These are phyloP conservation scores for Setipinna tenuifilis DNA, from an alignment of 2,797 vertebrate species.

Conservation along the genomic window DNA sequence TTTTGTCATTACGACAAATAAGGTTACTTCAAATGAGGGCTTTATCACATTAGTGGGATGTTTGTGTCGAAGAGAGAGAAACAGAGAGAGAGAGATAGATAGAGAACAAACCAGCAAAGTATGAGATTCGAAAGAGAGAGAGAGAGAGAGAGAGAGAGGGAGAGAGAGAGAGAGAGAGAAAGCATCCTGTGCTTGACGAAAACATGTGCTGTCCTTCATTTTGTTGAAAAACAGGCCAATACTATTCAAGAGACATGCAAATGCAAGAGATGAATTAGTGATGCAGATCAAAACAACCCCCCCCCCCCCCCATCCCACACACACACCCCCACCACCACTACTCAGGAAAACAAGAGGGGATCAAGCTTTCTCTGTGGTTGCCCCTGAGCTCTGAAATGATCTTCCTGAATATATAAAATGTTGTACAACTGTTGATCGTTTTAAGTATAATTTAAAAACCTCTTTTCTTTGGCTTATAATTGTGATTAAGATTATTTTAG, in stretches of 20 bases:
- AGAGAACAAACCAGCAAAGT: neutral
- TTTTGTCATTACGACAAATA: neutral
- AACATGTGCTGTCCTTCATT: neutral
- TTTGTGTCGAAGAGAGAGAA: too few species aligned
- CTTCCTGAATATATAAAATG: too few species aligned
- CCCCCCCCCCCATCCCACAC: neutral
- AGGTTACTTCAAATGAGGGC: neutral
- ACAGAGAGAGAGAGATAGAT: too few species aligned
- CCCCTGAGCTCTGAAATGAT: too few species aligned
- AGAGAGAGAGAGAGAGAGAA: neutral
- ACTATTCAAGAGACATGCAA: neutral
- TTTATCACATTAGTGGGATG: neutral
- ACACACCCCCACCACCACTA: neutral
- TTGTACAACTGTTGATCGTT: too few species aligned
- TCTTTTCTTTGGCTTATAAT: too few species aligned
- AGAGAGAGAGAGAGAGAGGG: too few species aligned
- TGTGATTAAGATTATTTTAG: too few species aligned
- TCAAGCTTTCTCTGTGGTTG: too few species aligned
- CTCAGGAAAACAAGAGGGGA: too few species aligned
- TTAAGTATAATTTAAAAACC: too few species aligned
- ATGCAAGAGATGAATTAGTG: neutral
- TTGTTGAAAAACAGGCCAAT: neutral
- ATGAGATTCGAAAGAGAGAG: too few species aligned
- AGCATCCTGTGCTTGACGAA: neutral
- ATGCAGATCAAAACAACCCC: neutral